Evolutionary conservation across 2,888 invertebrate genomes (phyloP), one percentile per base, ranked within the genome.

Genomic region (Pyrrhia umbra): DNA sequence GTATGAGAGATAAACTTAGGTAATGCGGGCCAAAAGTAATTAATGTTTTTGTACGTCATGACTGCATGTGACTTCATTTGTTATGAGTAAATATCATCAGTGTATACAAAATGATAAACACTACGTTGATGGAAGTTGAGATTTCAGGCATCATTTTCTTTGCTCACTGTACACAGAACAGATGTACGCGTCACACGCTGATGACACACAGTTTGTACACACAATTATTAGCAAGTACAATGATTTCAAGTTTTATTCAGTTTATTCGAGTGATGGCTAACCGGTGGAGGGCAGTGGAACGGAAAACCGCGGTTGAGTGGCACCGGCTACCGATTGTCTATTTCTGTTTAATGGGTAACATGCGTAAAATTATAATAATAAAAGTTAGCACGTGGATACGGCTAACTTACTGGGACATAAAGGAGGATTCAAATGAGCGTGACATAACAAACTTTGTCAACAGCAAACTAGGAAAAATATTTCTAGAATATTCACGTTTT

Each of bases 181-280:
- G 13, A 40, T 27, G 9, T 25, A 37, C 68, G 60, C 64, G 72
- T 72, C 76, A 75, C 42, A 40, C 16, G 2, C 3, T 61, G 30
- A 61, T 60, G 61, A 58, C 54, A 54, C 47, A 55, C 23, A 49
- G 9, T 63, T 58, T 37, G n/a, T 30, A 51, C 58, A 56, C 34
- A 47, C 42, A 47, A 45, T 51, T 37, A 46, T 34, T 20, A 43
- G 16, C 45, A 52, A 60, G 25, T 34, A 57, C 68, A 72, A 79
- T 68, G 27, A 54, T 72, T 76, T 75, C 78, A 39, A 75, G 80
- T 76, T 80, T 34, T 61, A 80, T 77, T 84, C 81, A 65, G 82
- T 83, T 82, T 67, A 68, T 69, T 80, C 77, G 43, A 82, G 83
- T 82, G 73, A 68, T 49, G 51, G 63, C 60, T 65, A 51, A 58